phyloP scores from a whole-genome alignment of 2,113 vertebrate genomes.

The Syngnathus scovelli region DNA sequence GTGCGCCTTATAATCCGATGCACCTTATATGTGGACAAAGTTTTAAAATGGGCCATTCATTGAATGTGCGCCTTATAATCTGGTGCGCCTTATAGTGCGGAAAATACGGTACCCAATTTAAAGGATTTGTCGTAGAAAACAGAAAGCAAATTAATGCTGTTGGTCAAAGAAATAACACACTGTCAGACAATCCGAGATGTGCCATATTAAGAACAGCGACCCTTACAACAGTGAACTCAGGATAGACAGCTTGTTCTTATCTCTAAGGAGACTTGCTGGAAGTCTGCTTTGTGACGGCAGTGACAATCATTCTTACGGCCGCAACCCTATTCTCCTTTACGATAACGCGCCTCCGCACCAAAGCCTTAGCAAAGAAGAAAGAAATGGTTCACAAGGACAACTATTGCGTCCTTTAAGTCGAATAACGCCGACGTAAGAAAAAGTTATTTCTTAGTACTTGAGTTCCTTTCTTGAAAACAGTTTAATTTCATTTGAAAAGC shows the following conservation, averaged over 20 bases:
- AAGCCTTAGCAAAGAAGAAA: background rate
- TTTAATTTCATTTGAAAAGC: too few relatives aligned
- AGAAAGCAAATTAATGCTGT: background rate
- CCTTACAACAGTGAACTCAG: constrained; percentile 43
- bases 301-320: constrained; percentile 56
- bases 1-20: too few relatives aligned
- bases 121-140: background rate
- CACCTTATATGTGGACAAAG: too few relatives aligned
- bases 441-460: background rate
- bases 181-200: constrained; percentile 10
- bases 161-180: background rate
- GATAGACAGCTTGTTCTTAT: constrained; percentile 56
- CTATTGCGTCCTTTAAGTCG: background rate
- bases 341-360: constrained; percentile 2
- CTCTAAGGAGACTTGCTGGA: constrained; percentile 54
- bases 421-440: background rate
- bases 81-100: too few relatives aligned
- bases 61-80: too few relatives aligned
- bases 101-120: background rate
- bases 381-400: background rate
- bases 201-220: constrained; percentile 36
- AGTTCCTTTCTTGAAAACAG: too few relatives aligned
- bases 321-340: constrained; percentile 45
- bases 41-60: too few relatives aligned
- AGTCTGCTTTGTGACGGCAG: constrained; percentile 53